phyloP scores from a whole-genome alignment of 2,888 invertebrate species.

The Pseudeuparius sepicola region DNA sequence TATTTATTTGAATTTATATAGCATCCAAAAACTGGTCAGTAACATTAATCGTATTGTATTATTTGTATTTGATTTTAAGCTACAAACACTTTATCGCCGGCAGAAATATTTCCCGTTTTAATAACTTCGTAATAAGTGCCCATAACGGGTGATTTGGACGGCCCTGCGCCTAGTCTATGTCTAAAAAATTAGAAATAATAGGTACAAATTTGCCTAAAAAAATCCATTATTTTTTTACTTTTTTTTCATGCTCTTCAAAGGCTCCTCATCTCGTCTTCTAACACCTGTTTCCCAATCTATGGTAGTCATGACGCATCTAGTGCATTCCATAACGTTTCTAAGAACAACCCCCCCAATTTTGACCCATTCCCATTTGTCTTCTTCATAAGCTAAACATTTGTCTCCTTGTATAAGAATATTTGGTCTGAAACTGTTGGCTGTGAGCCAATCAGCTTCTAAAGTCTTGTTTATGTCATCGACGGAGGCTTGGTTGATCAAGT shows the following conservation, averaged over 20 bases:
- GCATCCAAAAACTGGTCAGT: too few relatives aligned
- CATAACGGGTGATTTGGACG: conserved; percentile 36
- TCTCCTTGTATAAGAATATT: conserved; percentile 44
- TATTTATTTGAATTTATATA: too few relatives aligned
- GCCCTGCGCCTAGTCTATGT: conserved; percentile 38
- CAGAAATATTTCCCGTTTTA: conserved; percentile 37
- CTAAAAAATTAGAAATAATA: conserved; percentile 30
- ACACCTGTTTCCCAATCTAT: conserved; percentile 42
- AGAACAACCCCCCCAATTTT: conserved; percentile 44
- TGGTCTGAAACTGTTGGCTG: conserved; percentile 43
- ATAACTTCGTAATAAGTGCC: conserved; percentile 43
- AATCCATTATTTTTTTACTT: not conserved
- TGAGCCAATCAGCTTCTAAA: conserved; percentile 34
- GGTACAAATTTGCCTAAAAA: not conserved
- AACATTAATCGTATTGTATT: too few relatives aligned
- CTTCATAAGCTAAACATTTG: conserved; percentile 38
- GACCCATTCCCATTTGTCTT: conserved; percentile 49
- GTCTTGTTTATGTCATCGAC: conserved; percentile 42
- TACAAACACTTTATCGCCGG: conserved; percentile 36
- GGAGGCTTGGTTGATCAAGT: conserved; percentile 43
- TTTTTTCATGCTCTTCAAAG: conserved; percentile 41
- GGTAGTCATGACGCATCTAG: conserved; percentile 40
- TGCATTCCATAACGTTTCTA: conserved; percentile 44
- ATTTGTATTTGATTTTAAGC: too few relatives aligned
- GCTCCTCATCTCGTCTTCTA: conserved; percentile 38